Evolutionary conservation across 1,140 invertebrate genomes (phyloP).

Genomic region (Ceratitis capitata): DNA sequence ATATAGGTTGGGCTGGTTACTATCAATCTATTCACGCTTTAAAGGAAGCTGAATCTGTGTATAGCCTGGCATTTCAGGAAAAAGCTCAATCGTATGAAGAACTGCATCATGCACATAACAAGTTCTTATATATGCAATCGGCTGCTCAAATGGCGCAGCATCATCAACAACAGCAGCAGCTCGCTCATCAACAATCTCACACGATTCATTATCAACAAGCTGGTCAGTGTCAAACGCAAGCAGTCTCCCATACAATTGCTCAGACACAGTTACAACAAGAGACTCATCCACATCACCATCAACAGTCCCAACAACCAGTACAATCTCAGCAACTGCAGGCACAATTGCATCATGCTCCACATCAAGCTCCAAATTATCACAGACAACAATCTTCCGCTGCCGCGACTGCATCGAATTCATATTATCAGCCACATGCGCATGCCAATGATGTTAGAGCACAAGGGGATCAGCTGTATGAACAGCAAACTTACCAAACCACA

Average conservation of each 20-base stretch:
- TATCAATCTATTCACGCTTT: constrained; percentile 79
- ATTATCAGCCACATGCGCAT: constrained; percentile 22
- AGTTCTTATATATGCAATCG: constrained; percentile 71
- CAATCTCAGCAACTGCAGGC: constrained; percentile 24
- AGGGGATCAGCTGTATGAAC: constrained; percentile 20
- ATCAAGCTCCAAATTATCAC: neutral
- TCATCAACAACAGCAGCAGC: constrained; percentile 52
- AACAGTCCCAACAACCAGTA: constrained; percentile 40
- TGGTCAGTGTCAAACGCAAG: constrained; percentile 45
- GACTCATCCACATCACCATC: constrained; percentile 48
- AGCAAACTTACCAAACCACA: constrained; percentile 43
- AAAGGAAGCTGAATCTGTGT: constrained; percentile 80
- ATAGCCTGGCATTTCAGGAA: constrained; percentile 73
- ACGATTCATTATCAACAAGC: constrained; percentile 38
- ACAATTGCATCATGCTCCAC: neutral
- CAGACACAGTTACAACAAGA: constrained; percentile 46
- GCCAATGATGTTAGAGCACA: neutral
- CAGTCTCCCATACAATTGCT: constrained; percentile 45
- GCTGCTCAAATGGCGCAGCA: constrained; percentile 51
- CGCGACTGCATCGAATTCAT: constrained; percentile 9
- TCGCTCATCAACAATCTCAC: constrained; percentile 49
- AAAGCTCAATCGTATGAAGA: constrained; percentile 78
- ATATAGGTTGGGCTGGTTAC: constrained; percentile 83
- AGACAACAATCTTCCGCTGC: constrained; percentile 40
- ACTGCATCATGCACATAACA: constrained; percentile 75